Percentiles rank a stretch among this genome's conserved stretches.
These are phyloP conservation scores for Merluccius polli DNA, from an alignment of 2,797 vertebrate genomes.

Conservation along the genomic window DNA sequence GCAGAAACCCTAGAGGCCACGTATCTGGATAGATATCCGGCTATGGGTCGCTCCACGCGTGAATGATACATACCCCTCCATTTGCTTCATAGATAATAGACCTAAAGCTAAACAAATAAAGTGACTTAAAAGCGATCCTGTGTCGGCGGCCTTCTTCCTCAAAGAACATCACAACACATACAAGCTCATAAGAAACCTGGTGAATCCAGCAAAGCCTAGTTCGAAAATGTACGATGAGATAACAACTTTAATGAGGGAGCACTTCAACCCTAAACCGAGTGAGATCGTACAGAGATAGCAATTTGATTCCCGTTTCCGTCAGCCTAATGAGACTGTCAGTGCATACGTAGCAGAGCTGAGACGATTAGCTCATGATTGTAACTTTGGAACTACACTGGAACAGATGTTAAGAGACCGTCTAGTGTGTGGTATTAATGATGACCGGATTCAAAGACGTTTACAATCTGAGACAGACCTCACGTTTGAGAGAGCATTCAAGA, in stretches of 20 bases:
- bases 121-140: too few species aligned
- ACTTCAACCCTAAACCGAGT: slow-evolving; percentile 11
- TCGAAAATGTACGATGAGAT: background rate
- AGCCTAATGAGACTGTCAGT: background rate
- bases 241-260: background rate
- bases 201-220: background rate
- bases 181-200: slow-evolving; percentile 12
- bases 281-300: slow-evolving; percentile 6
- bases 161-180: too few species aligned
- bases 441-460: slow-evolving; percentile 7
- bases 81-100: too few species aligned
- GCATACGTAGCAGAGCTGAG: slow-evolving; percentile 7
- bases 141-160: too few species aligned
- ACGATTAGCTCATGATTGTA: slow-evolving; percentile 3
- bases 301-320: background rate
- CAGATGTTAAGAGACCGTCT: slow-evolving; percentile 7
- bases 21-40: too few species aligned
- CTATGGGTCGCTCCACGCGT: too few species aligned
- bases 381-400: background rate
- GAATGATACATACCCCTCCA: too few species aligned
- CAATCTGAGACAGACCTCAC: background rate
- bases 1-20: too few species aligned
- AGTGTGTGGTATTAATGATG: slow-evolving; percentile 13
- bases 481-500: slow-evolving; percentile 9
- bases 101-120: too few species aligned